These are phyloP conservation scores for Ceratoteleas bidentatus DNA, from an alignment of 1,140 invertebrate genomes.

Conservation along the genomic window DNA sequence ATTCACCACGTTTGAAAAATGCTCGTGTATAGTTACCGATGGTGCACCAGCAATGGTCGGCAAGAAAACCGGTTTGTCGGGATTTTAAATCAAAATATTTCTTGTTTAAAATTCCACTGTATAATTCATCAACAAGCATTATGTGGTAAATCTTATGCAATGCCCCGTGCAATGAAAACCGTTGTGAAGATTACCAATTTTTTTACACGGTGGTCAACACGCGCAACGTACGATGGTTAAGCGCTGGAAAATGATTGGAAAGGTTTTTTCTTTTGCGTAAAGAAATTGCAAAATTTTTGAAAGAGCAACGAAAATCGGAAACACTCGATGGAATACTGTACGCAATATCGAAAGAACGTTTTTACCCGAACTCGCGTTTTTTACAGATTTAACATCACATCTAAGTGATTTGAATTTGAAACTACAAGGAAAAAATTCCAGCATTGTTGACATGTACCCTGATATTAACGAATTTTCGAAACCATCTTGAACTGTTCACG, in stretches of 20 bases:
- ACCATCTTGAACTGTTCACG: background rate
- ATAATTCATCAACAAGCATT: slow-evolving; percentile 17
- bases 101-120: slow-evolving; percentile 13
- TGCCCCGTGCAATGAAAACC: background rate
- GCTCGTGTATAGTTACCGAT: slow-evolving; percentile 25
- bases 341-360: background rate
- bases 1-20: slow-evolving; percentile 10
- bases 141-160: slow-evolving; percentile 8
- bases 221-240: slow-evolving; percentile 14
- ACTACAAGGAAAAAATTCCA: slow-evolving; percentile 7
- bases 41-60: slow-evolving; percentile 20
- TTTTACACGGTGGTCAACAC: slow-evolving; percentile 7
- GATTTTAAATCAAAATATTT: slow-evolving; percentile 5
- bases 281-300: background rate
- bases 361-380: background rate
- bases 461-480: slow-evolving; percentile 10
- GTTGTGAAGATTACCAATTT: slow-evolving; percentile 23
- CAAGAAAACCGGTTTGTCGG: slow-evolving; percentile 8
- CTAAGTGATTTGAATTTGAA: slow-evolving; percentile 9
- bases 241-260: slow-evolving; percentile 19
- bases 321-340: background rate
- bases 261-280: background rate
- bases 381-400: slow-evolving; percentile 4
- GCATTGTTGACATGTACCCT: slow-evolving; percentile 1
- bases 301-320: too few species aligned